These are phyloP conservation scores for Bryconaethiops microstoma DNA, from an alignment of 2,797 vertebrate genomes.

Conservation along the genomic window DNA sequence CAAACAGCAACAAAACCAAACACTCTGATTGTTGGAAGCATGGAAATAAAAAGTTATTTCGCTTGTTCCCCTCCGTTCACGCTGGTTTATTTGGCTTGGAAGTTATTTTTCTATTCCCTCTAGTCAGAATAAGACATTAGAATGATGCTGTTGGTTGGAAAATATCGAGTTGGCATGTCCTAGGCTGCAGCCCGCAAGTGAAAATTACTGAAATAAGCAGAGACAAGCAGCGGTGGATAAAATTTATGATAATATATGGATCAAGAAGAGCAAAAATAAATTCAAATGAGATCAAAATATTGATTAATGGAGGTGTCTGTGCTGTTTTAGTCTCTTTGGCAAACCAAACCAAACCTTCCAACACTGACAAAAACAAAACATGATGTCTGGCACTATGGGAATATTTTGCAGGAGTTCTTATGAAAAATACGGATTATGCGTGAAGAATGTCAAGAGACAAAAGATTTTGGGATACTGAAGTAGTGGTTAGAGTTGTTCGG, in stretches of 20 bases:
- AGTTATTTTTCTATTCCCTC: neutral
- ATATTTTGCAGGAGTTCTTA: neutral
- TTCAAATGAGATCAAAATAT: neutral
- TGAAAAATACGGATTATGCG: neutral
- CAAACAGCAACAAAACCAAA: neutral
- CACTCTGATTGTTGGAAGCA: neutral
- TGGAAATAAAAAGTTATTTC: neutral
- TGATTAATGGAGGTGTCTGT: neutral
- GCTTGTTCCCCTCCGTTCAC: neutral
- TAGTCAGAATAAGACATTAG: neutral
- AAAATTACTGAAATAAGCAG: neutral
- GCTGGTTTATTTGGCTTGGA: slow-evolving; percentile 15
- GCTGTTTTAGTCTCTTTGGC: neutral
- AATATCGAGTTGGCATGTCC: neutral
- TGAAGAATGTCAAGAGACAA: neutral
- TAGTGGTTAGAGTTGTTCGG: neutral
- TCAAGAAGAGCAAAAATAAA: slow-evolving; percentile 2
- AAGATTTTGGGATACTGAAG: neutral
- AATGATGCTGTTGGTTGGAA: neutral
- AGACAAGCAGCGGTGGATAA: slow-evolving; percentile 3
- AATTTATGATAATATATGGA: slow-evolving; percentile 3
- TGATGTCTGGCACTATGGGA: neutral
- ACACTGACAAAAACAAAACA: neutral
- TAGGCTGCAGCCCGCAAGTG: neutral
- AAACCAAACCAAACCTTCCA: neutral